Conservation (phyloP, 2,797 vertebrate species). For the Chelmon rostratus region DNA sequence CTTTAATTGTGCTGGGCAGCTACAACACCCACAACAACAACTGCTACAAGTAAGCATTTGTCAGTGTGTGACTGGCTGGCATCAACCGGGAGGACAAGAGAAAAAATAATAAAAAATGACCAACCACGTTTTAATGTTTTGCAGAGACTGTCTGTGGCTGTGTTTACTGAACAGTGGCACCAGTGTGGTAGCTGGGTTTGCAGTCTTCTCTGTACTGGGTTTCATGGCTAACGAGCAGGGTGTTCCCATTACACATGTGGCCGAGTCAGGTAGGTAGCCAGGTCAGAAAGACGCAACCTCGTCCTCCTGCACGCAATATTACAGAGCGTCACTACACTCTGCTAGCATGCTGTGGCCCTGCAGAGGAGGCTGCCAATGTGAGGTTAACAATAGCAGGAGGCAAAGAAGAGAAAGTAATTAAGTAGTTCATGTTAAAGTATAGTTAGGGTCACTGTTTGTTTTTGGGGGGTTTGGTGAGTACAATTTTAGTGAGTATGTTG, state of each 20-base stretch:
- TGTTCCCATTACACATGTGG: conserved; percentile 81
- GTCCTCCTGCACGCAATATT: not conserved
- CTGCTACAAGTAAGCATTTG: conserved; percentile 81
- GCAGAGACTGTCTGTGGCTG: conserved; percentile 82
- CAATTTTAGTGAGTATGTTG: not conserved
- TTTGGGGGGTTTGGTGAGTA: not conserved
- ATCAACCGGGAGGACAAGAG: not conserved
- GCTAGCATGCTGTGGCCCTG: too few relatives aligned
- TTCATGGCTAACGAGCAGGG: conserved; percentile 87
- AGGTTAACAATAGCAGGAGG: not conserved
- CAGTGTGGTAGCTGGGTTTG: conserved; percentile 86
- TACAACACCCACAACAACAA: conserved; percentile 85
- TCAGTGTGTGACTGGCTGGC: not conserved
- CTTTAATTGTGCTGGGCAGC: conserved; percentile 80
- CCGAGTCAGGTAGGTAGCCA: conserved; percentile 81
- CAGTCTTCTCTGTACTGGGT: conserved; percentile 88
- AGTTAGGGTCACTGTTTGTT: not conserved
- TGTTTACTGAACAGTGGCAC: conserved; percentile 85
- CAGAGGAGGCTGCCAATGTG: not conserved
- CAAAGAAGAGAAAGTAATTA: too few relatives aligned
- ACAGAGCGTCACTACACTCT: not conserved
- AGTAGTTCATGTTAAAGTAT: not conserved
- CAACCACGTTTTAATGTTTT: conserved; percentile 32
- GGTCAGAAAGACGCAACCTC: not conserved
- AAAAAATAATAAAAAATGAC: not conserved